These are phyloP conservation scores for Xylocampa areola DNA, from an alignment of 2,888 invertebrate genomes.

Conservation along the genomic window DNA sequence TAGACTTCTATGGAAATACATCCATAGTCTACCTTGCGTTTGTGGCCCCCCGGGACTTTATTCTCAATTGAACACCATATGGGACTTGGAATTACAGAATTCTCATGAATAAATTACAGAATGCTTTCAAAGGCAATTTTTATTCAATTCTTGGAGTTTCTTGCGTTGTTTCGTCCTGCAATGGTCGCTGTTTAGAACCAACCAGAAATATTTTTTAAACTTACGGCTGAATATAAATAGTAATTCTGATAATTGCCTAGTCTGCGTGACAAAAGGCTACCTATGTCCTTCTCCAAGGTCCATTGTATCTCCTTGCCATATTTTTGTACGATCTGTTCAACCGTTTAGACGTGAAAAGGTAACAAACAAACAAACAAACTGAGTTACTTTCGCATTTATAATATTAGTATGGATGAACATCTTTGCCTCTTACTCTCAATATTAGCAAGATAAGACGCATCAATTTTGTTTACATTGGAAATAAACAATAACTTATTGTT, in stretches of 20 bases:
- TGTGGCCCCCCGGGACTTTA: constrained; percentile 14
- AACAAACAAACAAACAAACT: too few species aligned
- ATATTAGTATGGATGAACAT: too few species aligned
- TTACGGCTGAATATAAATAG: background rate
- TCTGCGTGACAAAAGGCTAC: too few species aligned
- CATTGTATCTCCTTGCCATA: too few species aligned
- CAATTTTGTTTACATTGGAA: constrained; percentile 2
- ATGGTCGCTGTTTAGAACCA: background rate
- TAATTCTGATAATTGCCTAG: too few species aligned
- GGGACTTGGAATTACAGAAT: constrained; percentile 31
- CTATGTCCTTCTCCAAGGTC: too few species aligned
- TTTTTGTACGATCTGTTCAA: too few species aligned
- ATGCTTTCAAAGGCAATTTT: constrained; percentile 15
- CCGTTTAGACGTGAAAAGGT: too few species aligned
- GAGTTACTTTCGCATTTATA: too few species aligned
- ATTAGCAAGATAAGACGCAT: background rate
- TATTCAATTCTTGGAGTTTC: constrained; percentile 8
- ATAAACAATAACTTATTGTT: constrained; percentile 7
- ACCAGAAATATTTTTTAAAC: background rate
- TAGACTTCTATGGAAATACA: constrained; percentile 9
- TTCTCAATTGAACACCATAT: constrained; percentile 30
- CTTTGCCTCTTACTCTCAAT: constrained; percentile 5
- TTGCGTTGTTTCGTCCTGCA: background rate
- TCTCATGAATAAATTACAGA: constrained; percentile 38
- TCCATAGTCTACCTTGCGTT: constrained; percentile 2